These are phyloP conservation scores for Bedellia somnulentella DNA, from an alignment of 2,888 invertebrate genomes.

Conservation along the genomic window DNA sequence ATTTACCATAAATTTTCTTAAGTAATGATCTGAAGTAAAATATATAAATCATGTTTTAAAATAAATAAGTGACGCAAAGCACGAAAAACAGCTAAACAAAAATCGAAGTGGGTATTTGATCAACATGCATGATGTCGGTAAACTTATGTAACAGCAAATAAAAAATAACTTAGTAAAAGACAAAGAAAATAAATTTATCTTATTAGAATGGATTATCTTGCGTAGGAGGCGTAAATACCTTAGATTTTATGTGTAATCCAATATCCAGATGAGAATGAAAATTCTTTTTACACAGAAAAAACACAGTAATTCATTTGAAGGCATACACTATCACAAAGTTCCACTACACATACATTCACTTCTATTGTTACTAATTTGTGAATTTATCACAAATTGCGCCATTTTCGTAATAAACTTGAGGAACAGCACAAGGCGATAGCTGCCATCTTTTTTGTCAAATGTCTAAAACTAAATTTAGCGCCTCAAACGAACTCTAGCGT, in stretches of 20 bases:
- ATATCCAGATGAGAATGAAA: conserved; percentile 53
- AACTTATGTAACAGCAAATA: too few relatives aligned
- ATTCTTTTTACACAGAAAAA: conserved; percentile 47
- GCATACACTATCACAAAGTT: conserved; percentile 51
- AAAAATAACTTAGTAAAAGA: too few relatives aligned
- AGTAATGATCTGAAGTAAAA: too few relatives aligned
- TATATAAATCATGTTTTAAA: too few relatives aligned
- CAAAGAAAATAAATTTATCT: too few relatives aligned
- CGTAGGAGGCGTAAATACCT: conserved; percentile 54
- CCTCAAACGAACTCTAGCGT: conserved; percentile 58
- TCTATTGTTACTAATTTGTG: conserved; percentile 46
- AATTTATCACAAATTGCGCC: conserved; percentile 57
- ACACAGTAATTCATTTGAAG: conserved; percentile 51
- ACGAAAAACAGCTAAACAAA: too few relatives aligned
- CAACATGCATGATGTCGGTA: too few relatives aligned
- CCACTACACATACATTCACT: conserved; percentile 56
- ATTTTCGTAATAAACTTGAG: conserved; percentile 55
- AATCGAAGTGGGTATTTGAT: too few relatives aligned
- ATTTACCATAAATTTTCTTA: too few relatives aligned
- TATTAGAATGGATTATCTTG: too few relatives aligned
- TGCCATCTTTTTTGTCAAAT: conserved; percentile 63
- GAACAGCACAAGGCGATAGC: conserved; percentile 50
- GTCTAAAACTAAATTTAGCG: conserved; percentile 60
- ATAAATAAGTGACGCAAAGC: too few relatives aligned
- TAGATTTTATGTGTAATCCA: conserved; percentile 55